Percentiles rank a stretch among this genome's conserved stretches.
Evolutionary conservation across 2,113 vertebrate genomes (phyloP).

Genomic region (Syngnathus floridae): DNA sequence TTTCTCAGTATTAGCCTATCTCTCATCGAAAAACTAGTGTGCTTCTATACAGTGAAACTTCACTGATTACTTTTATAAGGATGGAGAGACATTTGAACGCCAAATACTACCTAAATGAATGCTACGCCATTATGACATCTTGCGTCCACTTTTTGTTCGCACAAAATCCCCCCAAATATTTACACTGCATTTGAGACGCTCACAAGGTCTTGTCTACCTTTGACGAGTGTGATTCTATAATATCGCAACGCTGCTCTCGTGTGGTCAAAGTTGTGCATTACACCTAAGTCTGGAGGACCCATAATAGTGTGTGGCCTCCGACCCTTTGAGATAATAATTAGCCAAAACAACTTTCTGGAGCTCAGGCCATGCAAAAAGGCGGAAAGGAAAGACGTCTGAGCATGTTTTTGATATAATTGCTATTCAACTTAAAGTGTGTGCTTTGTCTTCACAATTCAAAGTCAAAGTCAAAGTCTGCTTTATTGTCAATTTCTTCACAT

Average conservation of each 20-base stretch:
- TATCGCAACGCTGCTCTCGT: constrained; percentile 66
- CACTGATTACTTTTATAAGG: constrained; percentile 42
- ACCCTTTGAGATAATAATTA: too few species aligned
- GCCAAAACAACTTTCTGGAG: background rate
- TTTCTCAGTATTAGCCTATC: background rate
- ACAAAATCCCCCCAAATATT: background rate
- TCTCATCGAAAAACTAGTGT: constrained; percentile 14
- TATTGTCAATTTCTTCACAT: too few species aligned
- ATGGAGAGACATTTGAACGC: constrained; percentile 43
- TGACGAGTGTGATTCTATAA: constrained; percentile 31
- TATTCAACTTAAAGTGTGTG: too few species aligned
- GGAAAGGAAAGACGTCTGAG: too few species aligned
- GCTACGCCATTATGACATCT: background rate
- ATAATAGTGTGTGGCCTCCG: background rate
- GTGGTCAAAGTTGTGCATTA: constrained; percentile 67
- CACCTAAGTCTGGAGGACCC: background rate
- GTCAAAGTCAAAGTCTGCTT: too few species aligned
- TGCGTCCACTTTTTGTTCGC: background rate
- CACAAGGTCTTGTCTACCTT: background rate
- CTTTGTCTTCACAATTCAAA: too few species aligned
- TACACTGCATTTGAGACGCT: background rate
- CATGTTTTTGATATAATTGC: too few species aligned
- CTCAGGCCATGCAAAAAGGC: background rate
- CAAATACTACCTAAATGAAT: constrained; percentile 10
- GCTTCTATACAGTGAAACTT: constrained; percentile 8